Evolutionary conservation across 2,888 invertebrate genomes (phyloP), one percentile per base, ranked within the genome.

Genomic region (Tuberolachnus salignus): DNA sequence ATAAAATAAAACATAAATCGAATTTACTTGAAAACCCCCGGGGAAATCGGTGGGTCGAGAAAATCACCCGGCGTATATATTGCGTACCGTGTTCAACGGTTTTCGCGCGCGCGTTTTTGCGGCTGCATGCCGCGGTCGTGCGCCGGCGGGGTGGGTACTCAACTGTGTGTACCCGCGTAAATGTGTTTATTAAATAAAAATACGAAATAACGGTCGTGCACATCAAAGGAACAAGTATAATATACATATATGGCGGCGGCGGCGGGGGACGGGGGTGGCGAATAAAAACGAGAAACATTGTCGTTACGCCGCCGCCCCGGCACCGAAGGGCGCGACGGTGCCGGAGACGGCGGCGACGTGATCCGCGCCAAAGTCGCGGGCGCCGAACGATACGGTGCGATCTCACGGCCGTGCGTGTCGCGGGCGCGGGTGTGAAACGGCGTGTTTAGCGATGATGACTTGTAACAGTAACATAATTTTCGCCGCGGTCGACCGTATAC

Each of bases 391-490:
- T 72, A 61, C 42, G 34, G 51, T 26, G 51, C 51, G 19, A 49
- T 49, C 13, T 11, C 34, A n/a, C n/a, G n/a, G n/a, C n/a, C 34
- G 34, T 34, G 34, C 6, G 34, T 34, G 34, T 34, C 34, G 34
- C 6, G 34, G 3, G 19, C 21, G 34, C 55, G 57, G 49, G 34
- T 51, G 49, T 34, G 49, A 26, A 51, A 61, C 51, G 49, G 49
- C 19, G 71, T 49, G n/a, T n/a, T n/a, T n/a, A n/a, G n/a, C n/a
- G n/a, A 59, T 71, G 72, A 61, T 72, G 59, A n/a, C n/a, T n/a
- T n/a, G n/a, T n/a, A n/a, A n/a, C 49, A 72, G 49, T 72, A 61
- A 72, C 72, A 72, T 51, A 63, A 73, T 73, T 63, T 73, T 34
- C 6, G 14, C 10, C 16, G 26, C 14, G n/a, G 2, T 1, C 14